Percentiles rank a stretch among this genome's conserved stretches.
Conservation (phyloP, 92 coral and sea anemone genomes). For the Chrysogorgia sp. region DNA sequence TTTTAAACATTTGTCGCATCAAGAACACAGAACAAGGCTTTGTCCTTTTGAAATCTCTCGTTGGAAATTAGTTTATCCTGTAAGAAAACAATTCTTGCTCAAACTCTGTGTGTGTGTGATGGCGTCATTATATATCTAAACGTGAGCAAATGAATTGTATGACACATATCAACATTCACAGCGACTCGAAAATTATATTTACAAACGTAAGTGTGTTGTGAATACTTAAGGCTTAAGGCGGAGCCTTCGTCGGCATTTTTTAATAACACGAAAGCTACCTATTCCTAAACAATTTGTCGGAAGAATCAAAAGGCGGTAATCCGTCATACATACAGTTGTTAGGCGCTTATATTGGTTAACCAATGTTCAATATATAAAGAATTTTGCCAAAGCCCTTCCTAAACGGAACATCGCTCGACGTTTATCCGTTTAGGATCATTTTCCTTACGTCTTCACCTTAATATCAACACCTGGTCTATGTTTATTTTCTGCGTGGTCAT, state of each 20-base stretch:
- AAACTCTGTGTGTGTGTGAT: conserved; percentile 10
- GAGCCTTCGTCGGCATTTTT: conserved; percentile 26
- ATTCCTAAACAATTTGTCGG: conserved; percentile 28
- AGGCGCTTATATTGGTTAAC: conserved; percentile 4
- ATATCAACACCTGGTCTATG: conserved; percentile 16
- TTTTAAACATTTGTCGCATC: too few relatives aligned
- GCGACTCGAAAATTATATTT: background rate
- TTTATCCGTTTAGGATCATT: conserved; percentile 43
- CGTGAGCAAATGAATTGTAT: background rate
- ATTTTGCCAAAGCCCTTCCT: conserved; percentile 6
- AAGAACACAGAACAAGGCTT: too few relatives aligned
- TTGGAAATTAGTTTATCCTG: too few relatives aligned
- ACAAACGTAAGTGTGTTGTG: background rate
- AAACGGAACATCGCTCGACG: background rate
- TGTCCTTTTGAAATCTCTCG: too few relatives aligned
- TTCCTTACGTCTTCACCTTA: conserved; percentile 37
- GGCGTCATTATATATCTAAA: background rate
- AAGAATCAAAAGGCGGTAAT: conserved; percentile 19
- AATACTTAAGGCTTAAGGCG: conserved; percentile 9
- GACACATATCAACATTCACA: background rate
- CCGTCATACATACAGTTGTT: conserved; percentile 14
- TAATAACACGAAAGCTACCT: conserved; percentile 12
- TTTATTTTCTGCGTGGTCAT: conserved; percentile 9
- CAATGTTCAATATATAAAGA: background rate
- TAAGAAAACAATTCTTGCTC: too few relatives aligned